phyloP scores from a whole-genome alignment of 1,140 invertebrate genomes.

The Micrasema minimum region DNA sequence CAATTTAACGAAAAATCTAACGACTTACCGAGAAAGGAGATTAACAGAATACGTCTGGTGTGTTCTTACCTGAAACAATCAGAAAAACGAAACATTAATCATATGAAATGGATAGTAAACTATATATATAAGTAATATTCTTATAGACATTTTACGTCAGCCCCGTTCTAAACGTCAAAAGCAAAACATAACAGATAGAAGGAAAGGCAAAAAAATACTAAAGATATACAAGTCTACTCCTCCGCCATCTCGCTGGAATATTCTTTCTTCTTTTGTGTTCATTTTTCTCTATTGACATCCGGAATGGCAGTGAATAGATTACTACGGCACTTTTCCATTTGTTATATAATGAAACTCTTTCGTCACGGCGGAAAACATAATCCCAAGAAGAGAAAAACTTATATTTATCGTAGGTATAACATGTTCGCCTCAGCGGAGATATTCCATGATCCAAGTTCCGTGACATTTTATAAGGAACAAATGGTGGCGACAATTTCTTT shows the following conservation, averaged over 20 bases:
- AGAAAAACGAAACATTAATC: constrained; percentile 31
- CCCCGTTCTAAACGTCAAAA: constrained; percentile 3
- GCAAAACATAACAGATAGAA: constrained; percentile 13
- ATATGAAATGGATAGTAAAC: constrained; percentile 5
- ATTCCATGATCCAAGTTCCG: constrained; percentile 6
- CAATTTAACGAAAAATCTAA: too few relatives aligned
- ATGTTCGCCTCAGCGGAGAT: constrained; percentile 18
- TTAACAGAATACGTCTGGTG: too few relatives aligned
- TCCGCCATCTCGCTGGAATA: constrained; percentile 8
- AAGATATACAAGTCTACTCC: constrained; percentile 13
- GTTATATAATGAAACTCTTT: constrained; percentile 37
- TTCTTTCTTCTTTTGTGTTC: constrained; percentile 32
- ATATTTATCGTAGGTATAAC: constrained; percentile 25
- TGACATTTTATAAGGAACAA: constrained; percentile 26
- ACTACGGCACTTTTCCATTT: constrained; percentile 41
- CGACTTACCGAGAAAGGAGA: too few relatives aligned
- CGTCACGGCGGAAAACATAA: constrained; percentile 36
- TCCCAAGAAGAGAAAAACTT: constrained; percentile 26
- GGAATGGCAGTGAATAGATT: constrained; percentile 41
- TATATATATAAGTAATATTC: constrained; percentile 6
- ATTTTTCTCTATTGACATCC: constrained; percentile 41
- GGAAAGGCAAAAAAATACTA: constrained; percentile 14
- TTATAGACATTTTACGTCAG: not conserved
- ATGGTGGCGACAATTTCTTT: constrained; percentile 2
- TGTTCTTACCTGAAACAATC: constrained; percentile 22